Evolutionary conservation across 2,113 vertebrate genomes (phyloP), one percentile per base, ranked within the genome.

Genomic region (Formicarius rufipectus): DNA sequence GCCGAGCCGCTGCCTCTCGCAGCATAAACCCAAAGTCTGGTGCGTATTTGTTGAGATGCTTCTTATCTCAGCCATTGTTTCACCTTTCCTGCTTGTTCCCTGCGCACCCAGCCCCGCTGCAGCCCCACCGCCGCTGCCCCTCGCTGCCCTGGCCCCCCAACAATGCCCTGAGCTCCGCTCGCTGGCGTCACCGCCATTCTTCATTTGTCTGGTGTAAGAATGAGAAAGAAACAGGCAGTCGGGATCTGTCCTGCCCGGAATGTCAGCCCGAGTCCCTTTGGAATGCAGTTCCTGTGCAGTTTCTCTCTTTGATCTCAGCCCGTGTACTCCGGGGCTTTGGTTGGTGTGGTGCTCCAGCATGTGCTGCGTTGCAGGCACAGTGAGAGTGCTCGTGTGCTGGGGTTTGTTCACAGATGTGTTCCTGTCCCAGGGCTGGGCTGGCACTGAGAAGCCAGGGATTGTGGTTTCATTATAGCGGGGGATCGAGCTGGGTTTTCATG

Each of bases 1-100:
- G 67, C 71, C 37, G 2, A 21, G 2, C 55, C 37, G 71, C 49
- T 6, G 9, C 60, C 77, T 45, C 78, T 68, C 2, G 0, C 14
- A 10, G 58, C 30, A 0, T 25, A 49, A 69, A 40, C 45, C 23
- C 53, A 2, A 4, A 27, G 42, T 27, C 49, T 14, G 58, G 7
- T 13, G 33, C 30, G 0, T 44, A 6, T 82, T 56, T 89, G 58
- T 72, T 30, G 78, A 59, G 83, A 77, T 89, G 86, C 72, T 94
- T 76, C 90, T 95, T 68, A 83, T 90, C 88, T 86, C 14, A 2
- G 72, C 76, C 80, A 86, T 96, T 93, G 92, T 94, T 95, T 59
- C 40, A 86, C 88, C 94, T 90, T 95, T 89, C 80, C 92, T 95
- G 86, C 94, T 39, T 59, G 79, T 86, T 93, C 42, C 83, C 83